Conservation (phyloP, 2,113 vertebrate genomes). For the Alligator mississippiensis region DNA sequence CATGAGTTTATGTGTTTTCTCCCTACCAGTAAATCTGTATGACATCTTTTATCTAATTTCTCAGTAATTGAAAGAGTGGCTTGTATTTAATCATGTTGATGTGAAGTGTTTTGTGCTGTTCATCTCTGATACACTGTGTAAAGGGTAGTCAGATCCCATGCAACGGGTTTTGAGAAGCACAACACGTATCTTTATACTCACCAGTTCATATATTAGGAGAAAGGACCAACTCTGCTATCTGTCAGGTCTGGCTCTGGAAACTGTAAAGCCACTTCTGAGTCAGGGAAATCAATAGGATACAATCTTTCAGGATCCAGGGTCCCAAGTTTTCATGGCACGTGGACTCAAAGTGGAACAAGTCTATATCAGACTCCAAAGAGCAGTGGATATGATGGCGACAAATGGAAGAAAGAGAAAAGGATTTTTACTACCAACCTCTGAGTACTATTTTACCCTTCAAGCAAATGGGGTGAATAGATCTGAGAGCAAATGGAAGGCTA, state of each 20-base stretch:
- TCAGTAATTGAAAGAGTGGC: not conserved
- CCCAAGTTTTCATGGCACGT: accelerated
- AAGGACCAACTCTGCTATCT: not conserved
- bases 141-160: too few relatives aligned
- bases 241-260: not conserved
- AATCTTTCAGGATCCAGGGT: not conserved
- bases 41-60: not conserved
- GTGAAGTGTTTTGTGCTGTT: not conserved
- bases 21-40: not conserved
- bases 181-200: too few relatives aligned
- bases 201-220: too few relatives aligned
- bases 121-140: not conserved
- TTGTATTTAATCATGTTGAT: not conserved
- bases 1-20: not conserved
- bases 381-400: accelerated
- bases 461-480: not conserved
- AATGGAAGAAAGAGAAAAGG: not conserved
- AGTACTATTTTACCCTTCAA: accelerated
- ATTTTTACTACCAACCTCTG: not conserved
- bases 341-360: not conserved
- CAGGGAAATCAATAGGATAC: accelerated
- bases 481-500: not conserved
- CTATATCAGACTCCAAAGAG: not conserved
- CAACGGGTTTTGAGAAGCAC: not conserved
- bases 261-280: not conserved